Evolutionary conservation across 2,113 vertebrate genomes (phyloP).

Genomic region (Prolemur simus): DNA sequence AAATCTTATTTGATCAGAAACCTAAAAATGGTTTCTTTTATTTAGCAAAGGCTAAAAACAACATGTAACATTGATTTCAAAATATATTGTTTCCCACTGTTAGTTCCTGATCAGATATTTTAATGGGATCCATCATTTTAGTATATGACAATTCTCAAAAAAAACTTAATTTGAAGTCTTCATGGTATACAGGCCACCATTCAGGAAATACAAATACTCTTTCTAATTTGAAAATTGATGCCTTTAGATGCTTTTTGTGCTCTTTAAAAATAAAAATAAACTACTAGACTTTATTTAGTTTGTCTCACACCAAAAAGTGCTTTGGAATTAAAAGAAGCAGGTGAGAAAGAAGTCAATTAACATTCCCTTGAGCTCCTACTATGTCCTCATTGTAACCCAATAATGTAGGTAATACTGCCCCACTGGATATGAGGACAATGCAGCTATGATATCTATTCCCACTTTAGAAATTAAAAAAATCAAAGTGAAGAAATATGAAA

Average conservation of each 20-base stretch:
- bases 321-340: neutral
- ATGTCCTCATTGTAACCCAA: neutral
- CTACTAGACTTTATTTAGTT: conserved; percentile 7
- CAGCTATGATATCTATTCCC: neutral
- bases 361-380: neutral
- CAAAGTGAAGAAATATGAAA: neutral
- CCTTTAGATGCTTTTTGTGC: neutral
- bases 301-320: neutral
- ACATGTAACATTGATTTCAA: neutral
- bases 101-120: conserved; percentile 1
- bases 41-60: neutral
- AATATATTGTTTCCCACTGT: neutral
- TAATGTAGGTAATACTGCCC: neutral
- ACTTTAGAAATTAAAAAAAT: neutral
- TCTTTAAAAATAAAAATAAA: neutral
- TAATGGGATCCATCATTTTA: neutral
- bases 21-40: neutral
- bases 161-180: neutral
- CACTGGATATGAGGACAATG: neutral
- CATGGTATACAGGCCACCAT: neutral
- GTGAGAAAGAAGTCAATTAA: neutral
- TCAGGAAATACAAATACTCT: neutral
- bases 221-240: conserved; percentile 20
- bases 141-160: conserved; percentile 18
- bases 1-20: neutral